Evolutionary conservation across 2,888 invertebrate species (phyloP), one percentile per base, ranked within the genome.

Genomic region (Zygothrica quintamaculata): DNA sequence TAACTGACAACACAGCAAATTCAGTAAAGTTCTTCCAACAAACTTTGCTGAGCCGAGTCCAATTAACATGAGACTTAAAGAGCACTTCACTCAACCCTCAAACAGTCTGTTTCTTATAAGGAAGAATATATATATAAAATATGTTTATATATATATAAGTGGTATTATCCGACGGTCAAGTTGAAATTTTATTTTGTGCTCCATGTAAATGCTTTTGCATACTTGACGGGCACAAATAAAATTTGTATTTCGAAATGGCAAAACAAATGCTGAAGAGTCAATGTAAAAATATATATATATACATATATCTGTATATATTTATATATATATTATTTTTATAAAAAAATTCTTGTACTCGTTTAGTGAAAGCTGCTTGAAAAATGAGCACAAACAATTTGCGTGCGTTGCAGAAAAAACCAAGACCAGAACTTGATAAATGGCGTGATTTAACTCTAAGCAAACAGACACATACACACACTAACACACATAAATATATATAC

Each of bases 381-480:
- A 79, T 76, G 74, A 68, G 74, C 59, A 26, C 61, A 68, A 57
- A 43, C 57, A 51, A 65, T 50, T 66, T 46, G 29, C 52, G 61
- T 48, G 59, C 34, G 25, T 37, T 57, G 69, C 72, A 60, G 66
- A 72, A 75, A 81, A 66, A 58, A 47, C 65, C 52, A 25, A 50
- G 48, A 43, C 34, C 34, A 50, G 16, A 64, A 50, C 75, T 70
- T 79, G 82, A 79, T 76, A 82, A 79, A 79, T 79, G 70, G 65
- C 57, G 65, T 57, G 70, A 78, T 70, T 78, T 62, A 56, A 82
- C 65, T 70, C 73, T 44, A 42, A 64, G 39, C 78, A 59, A 50
- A 57, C 50, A 59, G 51, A 51, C 39, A 55, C 15, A 62, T 16
- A 47, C 31, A 5, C 26, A 37, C 42, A 48, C 12, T 13, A 2